Evolutionary conservation across 2,113 vertebrate species (phyloP), one percentile per base, ranked within the genome.

Genomic region (Menidia beryllina): DNA sequence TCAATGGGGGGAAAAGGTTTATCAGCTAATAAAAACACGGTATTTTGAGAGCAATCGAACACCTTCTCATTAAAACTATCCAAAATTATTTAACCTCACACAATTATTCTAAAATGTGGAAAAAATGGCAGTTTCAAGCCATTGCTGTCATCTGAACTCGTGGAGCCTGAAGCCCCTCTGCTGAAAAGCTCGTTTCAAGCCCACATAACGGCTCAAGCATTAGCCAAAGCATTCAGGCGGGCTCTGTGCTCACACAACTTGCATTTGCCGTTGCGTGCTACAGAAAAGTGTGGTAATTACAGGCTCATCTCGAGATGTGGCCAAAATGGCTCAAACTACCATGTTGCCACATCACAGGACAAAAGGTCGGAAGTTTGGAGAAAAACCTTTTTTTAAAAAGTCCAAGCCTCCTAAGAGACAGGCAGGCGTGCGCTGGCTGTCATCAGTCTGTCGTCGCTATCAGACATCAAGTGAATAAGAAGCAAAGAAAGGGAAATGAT

Each of bases 321-420:
- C 79, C n/a, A n/a, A 83, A 81, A 87, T 86, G 84, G 74, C 86
- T 85, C 77, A 85, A 90, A 85, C 87, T 77, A 86, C 65, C 69
- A 62, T 80, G 86, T 83, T 89, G 83, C 84, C 85, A 89, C 88
- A 91, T 89, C 82, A 89, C 58, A 85, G 69, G 81, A 84, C 73
- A 90, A 85, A 86, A 90, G 80, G 82, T 80, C 80, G 75, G 86
- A 87, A 79, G 84, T 79, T 24, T 17, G 59, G 41, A 52, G 57
- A 45, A 75, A 73, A 76, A n/a, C n/a, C n/a, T n/a, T n/a, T n/a
- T n/a, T n/a, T n/a, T n/a, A n/a, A n/a, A 61, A 61, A 81, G 61
- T 17, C 26, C 3, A 20, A 43, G 76, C 68, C 72, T 82, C 83
- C 72, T 61, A 74, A 71, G 82, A 85, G 81, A 88, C 75, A 74